phyloP scores from a whole-genome alignment of 2,888 invertebrate species.

The Nesidiocoris tenuis region DNA sequence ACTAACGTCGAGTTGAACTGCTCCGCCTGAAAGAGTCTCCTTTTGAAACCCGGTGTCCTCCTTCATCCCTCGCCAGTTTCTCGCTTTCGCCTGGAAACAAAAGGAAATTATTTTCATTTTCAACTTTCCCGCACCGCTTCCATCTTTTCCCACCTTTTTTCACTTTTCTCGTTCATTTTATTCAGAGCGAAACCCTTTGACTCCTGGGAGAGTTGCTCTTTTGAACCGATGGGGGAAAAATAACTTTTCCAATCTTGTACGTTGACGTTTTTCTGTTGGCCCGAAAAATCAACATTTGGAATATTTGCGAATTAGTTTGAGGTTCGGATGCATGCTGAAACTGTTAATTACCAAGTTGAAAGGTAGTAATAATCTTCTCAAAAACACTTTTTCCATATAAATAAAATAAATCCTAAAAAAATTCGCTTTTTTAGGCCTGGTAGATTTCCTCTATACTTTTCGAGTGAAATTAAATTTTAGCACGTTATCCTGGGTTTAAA shows the following conservation, averaged over 20 bases:
- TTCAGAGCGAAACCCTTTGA: neutral
- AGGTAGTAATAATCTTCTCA: too few relatives aligned
- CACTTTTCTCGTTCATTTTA: neutral
- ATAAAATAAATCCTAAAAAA: too few relatives aligned
- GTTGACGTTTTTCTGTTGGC: neutral
- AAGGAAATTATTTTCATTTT: neutral
- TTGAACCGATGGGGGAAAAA: neutral
- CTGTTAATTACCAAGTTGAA: too few relatives aligned
- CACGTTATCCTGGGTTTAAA: too few relatives aligned
- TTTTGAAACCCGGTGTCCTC: neutral
- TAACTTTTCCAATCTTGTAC: neutral
- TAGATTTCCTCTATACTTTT: too few relatives aligned
- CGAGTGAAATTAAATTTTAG: too few relatives aligned
- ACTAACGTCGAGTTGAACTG: neutral
- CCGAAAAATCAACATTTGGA: too few relatives aligned
- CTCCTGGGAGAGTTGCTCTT: neutral
- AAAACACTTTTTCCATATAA: too few relatives aligned
- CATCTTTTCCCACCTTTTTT: neutral
- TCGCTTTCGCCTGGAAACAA: neutral
- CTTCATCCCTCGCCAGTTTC: neutral
- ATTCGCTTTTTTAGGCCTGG: too few relatives aligned
- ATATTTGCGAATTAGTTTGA: too few relatives aligned
- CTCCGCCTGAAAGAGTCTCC: neutral
- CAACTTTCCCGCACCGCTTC: neutral
- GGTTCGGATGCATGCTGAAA: too few relatives aligned